These are phyloP conservation scores for Diplodus puntazzo DNA, from an alignment of 2,797 vertebrate genomes.

Conservation along the genomic window DNA sequence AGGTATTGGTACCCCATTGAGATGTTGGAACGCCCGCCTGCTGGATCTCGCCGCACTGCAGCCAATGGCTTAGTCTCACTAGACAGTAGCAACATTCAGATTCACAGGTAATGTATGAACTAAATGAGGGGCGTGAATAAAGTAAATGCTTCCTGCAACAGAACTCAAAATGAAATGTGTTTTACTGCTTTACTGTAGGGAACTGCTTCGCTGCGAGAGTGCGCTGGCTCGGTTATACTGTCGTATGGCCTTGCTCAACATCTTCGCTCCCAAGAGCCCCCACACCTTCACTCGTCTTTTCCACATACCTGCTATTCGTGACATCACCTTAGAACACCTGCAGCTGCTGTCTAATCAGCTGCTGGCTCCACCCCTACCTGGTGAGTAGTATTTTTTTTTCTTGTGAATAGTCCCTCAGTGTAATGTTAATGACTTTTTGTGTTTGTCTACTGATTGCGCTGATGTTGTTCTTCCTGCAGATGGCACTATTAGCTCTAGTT, in stretches of 20 bases:
- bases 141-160: background rate
- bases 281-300: slow-evolving; percentile 97
- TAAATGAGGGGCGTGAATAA: background rate
- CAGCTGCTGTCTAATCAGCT: slow-evolving; percentile 97
- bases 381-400: slow-evolving; percentile 73
- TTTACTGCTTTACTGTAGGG: slow-evolving; percentile 82
- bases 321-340: slow-evolving; percentile 97
- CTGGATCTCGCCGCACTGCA: slow-evolving; percentile 94
- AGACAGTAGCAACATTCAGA: slow-evolving; percentile 98
- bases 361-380: slow-evolving; percentile 95
- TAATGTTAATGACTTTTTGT: background rate
- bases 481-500: slow-evolving; percentile 95
- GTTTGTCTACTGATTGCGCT: slow-evolving; percentile 17
- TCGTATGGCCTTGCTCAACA: slow-evolving; percentile 97
- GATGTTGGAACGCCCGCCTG: slow-evolving; percentile 95
- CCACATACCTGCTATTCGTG: slow-evolving; percentile 95
- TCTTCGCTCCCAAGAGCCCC: slow-evolving; percentile 96
- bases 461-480: slow-evolving; percentile 82
- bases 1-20: slow-evolving; percentile 99
- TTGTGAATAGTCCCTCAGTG: background rate
- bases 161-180: background rate
- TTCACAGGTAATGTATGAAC: slow-evolving; percentile 89
- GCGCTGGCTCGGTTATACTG: slow-evolving; percentile 94
- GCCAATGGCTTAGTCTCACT: slow-evolving; percentile 96
- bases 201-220: slow-evolving; percentile 95